Evolutionary conservation across 2,888 invertebrate genomes (phyloP).

Genomic region (Tridacna crocea): DNA sequence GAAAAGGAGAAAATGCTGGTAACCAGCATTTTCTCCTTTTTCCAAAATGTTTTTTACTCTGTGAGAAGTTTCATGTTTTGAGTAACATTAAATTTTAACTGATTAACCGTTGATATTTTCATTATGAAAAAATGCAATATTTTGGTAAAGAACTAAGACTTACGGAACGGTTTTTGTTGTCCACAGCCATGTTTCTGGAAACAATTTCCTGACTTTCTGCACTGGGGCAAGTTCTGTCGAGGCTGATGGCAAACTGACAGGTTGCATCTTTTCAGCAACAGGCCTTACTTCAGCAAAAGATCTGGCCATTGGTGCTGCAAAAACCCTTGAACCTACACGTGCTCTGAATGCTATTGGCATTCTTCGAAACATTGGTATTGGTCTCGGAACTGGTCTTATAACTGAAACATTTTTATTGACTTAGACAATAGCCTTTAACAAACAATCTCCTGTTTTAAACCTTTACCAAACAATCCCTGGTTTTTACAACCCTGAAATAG

Average conservation of each 20-base stretch:
- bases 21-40: too few relatives aligned
- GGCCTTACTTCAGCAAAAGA: not conserved
- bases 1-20: too few relatives aligned
- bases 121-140: not conserved
- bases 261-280: not conserved
- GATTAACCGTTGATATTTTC: too few relatives aligned
- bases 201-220: slow-evolving; percentile 74
- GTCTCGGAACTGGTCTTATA: not conserved
- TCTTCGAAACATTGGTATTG: not conserved
- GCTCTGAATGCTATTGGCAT: not conserved
- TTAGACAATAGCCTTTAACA: too few relatives aligned
- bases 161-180: slow-evolving; percentile 85
- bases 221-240: slow-evolving; percentile 15
- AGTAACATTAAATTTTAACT: too few relatives aligned
- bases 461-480: too few relatives aligned
- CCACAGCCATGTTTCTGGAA: slow-evolving; percentile 91
- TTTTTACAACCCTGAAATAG: too few relatives aligned
- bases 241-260: not conserved
- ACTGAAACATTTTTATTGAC: not conserved
- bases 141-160: not conserved
- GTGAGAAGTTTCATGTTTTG: too few relatives aligned
- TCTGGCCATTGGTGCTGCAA: not conserved
- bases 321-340: not conserved
- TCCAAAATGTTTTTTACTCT: too few relatives aligned
- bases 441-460: too few relatives aligned